A percentile compares a stretch with the other conserved stretches of the same genome.
Evolutionary conservation across 2,113 vertebrate genomes (phyloP).

Genomic region (western clawed frog (Xenopus tropicalis)): UCB_Xtro_10.0 CM004443.2:65942501-65943000

Average conservation of each 20-base stretch:
- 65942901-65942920: too few species aligned
- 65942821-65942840: not conserved
- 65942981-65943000: too few species aligned
- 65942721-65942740: not conserved
- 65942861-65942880: not conserved
- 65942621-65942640: not conserved
- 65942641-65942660: not conserved
- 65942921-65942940: too few species aligned
- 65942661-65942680: not conserved
- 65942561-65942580: conserved; percentile 3
- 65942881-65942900: too few species aligned
- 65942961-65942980: too few species aligned
- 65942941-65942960: too few species aligned
- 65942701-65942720: not conserved
- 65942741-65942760: not conserved
- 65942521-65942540: not conserved
- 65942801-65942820: not conserved
- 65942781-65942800: not conserved
- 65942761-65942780: not conserved
- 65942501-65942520: conserved; percentile 24
- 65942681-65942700: not conserved
- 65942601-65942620: not conserved
- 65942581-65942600: conserved; percentile 3
- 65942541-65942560: not conserved
- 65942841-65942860: not conserved